Evolutionary conservation across 35 echinoderm and acorn worm genomes (phyloP), one percentile per base, ranked within the genome.

Genomic region (Ptychodera flava): DNA sequence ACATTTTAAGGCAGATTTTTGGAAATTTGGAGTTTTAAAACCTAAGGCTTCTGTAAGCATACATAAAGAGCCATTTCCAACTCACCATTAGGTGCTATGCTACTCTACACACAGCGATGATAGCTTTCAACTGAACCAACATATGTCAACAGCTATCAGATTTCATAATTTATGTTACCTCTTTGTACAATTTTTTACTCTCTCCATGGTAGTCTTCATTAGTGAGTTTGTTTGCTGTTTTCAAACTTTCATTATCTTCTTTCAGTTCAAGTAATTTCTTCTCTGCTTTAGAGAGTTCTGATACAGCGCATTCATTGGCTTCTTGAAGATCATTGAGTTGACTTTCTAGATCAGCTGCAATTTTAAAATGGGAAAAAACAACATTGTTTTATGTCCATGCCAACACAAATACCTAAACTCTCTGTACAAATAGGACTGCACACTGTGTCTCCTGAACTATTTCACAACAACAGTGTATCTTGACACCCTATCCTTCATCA

Each of bases 241-340:
- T 83, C 14, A 83, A 36, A 36, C 82, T 83, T 16, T 34, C 82
- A 83, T 83, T 83, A 36, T 83, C 82, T 83, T 83, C 82, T 35
- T 36, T 83, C 2, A 36, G 30, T 83, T 83, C 37, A 36, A 36
- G 33, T 10, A 83, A 28, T 36, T 83, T 36, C 30, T 83, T 83
- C 1, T 83, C 82, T 36, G 82, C 82, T 28, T 36, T 37, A 16
- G 34, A 36, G 32, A 83, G 35, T 30, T 83, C 33, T 15, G 82
- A 27, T 6, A 36, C 82, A 28, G 82, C 82, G 29, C 82, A 83
- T 36, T 83, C 82, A 37, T 83, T 83, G 30, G 82, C 82, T 37
- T 83, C 82, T 83, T 83, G 82, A 14, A 83, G 35, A 83, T 83
- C 82, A 37, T 35, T 83, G 1, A 83, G 35, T 83, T 83, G 82